Conservation (phyloP, 2,888 invertebrate species). For the Mantis religiosa region DNA sequence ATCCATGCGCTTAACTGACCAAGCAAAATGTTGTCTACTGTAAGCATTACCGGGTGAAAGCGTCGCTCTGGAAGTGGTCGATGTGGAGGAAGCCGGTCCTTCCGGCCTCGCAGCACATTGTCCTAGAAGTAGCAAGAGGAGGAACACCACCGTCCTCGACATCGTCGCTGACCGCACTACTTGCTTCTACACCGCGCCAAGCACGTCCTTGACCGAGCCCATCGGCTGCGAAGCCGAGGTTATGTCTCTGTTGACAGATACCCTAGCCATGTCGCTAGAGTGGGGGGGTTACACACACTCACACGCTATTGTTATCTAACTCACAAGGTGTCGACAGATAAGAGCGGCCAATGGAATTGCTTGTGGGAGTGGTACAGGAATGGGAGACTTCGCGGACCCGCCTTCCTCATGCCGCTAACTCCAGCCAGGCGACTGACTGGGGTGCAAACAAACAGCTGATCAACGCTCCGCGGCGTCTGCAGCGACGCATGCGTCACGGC, state of each 20-base stretch:
- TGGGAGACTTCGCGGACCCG: neutral
- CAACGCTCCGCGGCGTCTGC: neutral
- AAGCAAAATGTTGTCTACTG: slow-evolving; percentile 6
- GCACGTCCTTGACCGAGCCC: neutral
- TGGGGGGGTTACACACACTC: neutral
- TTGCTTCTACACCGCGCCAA: neutral
- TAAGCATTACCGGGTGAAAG: slow-evolving; percentile 3
- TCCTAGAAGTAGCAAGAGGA: neutral
- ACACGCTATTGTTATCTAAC: neutral
- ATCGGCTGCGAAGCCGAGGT: neutral
- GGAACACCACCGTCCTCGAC: neutral
- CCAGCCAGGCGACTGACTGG: neutral
- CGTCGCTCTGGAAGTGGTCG: neutral
- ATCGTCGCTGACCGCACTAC: neutral
- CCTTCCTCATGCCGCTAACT: neutral
- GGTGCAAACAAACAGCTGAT: neutral
- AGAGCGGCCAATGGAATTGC: neutral
- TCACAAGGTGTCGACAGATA: neutral
- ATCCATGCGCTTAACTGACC: slow-evolving; percentile 8
- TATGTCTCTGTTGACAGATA: neutral
- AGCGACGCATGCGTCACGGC: neutral
- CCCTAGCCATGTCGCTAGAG: neutral
- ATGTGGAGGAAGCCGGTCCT: neutral
- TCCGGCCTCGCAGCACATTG: slow-evolving; percentile 7
- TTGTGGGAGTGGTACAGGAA: neutral